These are phyloP conservation scores for Muschampia plurimacula DNA, from an alignment of 2,888 invertebrate genomes.

Conservation along the genomic window DNA sequence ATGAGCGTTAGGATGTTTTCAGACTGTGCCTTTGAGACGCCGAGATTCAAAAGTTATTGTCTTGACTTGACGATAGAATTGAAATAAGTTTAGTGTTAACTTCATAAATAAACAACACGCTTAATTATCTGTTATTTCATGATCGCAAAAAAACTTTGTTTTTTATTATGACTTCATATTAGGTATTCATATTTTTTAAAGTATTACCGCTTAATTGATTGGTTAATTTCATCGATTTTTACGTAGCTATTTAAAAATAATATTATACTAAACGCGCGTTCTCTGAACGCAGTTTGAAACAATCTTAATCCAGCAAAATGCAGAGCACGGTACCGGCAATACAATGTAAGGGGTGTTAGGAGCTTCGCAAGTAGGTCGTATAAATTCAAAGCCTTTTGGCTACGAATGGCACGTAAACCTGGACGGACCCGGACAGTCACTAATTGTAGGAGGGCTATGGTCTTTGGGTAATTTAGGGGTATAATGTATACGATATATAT, in stretches of 20 bases:
- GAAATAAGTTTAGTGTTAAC: not conserved
- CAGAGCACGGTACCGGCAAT: conserved; percentile 44
- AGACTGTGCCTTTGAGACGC: conserved; percentile 16
- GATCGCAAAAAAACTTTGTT: no score
- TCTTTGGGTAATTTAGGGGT: conserved; percentile 24
- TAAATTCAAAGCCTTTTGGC: conserved; percentile 65
- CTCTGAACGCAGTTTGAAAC: conserved; percentile 21
- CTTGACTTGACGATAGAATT: not conserved
- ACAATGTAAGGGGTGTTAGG: conserved; percentile 45
- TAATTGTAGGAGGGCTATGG: conserved; percentile 47
- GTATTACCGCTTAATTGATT: no score
- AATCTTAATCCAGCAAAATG: conserved; percentile 37
- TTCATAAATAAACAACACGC: not conserved
- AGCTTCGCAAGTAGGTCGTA: conserved; percentile 67
- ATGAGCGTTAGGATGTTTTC: conserved; percentile 43
- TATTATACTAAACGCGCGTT: conserved; percentile 12
- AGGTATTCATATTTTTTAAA: no score
- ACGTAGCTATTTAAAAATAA: not conserved
- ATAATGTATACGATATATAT: not conserved
- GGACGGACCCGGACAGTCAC: conserved; percentile 48
- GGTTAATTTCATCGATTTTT: no score
- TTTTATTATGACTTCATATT: no score
- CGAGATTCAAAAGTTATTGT: not conserved
- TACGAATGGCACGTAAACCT: conserved; percentile 58
- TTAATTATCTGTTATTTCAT: no score